Conservation (phyloP, 1,140 invertebrate genomes). For the Teleopsis dalmanni region DNA sequence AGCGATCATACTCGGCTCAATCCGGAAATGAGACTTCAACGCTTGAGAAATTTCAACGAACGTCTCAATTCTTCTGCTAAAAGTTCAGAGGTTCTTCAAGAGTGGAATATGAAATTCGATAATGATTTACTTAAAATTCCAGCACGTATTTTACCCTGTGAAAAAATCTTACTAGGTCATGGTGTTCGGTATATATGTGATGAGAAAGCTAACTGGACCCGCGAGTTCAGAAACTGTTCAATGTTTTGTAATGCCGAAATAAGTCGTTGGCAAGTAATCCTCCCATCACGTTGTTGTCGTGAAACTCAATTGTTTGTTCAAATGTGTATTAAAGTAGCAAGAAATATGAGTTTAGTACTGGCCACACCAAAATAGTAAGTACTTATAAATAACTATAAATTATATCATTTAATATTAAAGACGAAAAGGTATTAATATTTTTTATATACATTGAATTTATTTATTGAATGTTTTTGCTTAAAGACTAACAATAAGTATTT, state of each 20-base stretch:
- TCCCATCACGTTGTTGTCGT: slow-evolving; percentile 41
- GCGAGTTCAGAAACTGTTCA: slow-evolving; percentile 34
- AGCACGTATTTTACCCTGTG: slow-evolving; percentile 50
- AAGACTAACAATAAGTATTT: no score
- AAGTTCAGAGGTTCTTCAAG: slow-evolving; percentile 49
- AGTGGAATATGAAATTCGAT: slow-evolving; percentile 57
- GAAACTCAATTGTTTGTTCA: slow-evolving; percentile 49
- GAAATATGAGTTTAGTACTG: slow-evolving; percentile 45
- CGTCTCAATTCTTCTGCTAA: slow-evolving; percentile 47
- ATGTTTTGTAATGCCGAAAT: slow-evolving; percentile 40
- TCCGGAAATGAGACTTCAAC: slow-evolving; percentile 54
- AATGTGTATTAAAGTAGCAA: slow-evolving; percentile 45
- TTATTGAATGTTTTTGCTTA: no score
- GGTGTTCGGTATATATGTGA: slow-evolving; percentile 4
- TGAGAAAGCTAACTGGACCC: slow-evolving; percentile 49
- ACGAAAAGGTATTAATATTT: no score
- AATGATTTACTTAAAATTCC: slow-evolving; percentile 52
- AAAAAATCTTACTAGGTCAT: slow-evolving; percentile 36
- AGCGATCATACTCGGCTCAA: slow-evolving; percentile 55
- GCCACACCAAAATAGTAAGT: slow-evolving; percentile 40
- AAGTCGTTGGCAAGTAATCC: slow-evolving; percentile 49
- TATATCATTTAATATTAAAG: no score
- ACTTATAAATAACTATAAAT: no score
- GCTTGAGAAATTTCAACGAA: slow-evolving; percentile 53
- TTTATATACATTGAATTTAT: no score